Evolutionary conservation across 2,888 invertebrate species (phyloP).

Genomic region (Apoda limacodes): DNA sequence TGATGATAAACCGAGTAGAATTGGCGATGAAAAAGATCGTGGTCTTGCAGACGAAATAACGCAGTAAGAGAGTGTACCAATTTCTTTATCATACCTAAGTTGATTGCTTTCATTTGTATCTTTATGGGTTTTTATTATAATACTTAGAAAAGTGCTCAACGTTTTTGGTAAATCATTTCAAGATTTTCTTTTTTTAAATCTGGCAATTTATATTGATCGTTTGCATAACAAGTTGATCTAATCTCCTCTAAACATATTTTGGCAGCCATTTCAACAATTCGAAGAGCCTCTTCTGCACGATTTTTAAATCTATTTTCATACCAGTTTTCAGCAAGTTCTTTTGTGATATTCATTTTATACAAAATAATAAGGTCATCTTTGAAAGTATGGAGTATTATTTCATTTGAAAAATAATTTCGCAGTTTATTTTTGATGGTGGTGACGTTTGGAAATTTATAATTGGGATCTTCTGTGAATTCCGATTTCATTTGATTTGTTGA

Average conservation of each 20-base stretch:
- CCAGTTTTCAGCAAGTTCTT: no score
- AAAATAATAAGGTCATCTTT: no score
- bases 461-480: no score
- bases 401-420: no score
- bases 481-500: no score
- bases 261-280: slow-evolving; percentile 35
- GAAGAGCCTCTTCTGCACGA: slow-evolving; percentile 26
- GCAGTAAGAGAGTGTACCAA: no score
- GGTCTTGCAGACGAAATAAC: slow-evolving; percentile 23
- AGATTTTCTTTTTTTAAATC: slow-evolving; percentile 26
- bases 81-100: slow-evolving; percentile 27
- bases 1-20: slow-evolving; percentile 24
- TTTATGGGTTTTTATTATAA: slow-evolving; percentile 27
- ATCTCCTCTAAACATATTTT: slow-evolving; percentile 38
- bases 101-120: slow-evolving; percentile 21
- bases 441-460: no score
- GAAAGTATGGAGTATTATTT: no score
- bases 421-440: no score
- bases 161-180: slow-evolving; percentile 26
- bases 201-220: slow-evolving; percentile 30
- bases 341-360: no score
- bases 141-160: slow-evolving; percentile 29
- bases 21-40: slow-evolving; percentile 27
- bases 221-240: slow-evolving; percentile 28
- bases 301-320: slow-evolving; percentile 29